Base-by-base conservation (phyloP, 53 echinoderm and acorn worm genomes). In the Actinopyga echinites region DNA sequence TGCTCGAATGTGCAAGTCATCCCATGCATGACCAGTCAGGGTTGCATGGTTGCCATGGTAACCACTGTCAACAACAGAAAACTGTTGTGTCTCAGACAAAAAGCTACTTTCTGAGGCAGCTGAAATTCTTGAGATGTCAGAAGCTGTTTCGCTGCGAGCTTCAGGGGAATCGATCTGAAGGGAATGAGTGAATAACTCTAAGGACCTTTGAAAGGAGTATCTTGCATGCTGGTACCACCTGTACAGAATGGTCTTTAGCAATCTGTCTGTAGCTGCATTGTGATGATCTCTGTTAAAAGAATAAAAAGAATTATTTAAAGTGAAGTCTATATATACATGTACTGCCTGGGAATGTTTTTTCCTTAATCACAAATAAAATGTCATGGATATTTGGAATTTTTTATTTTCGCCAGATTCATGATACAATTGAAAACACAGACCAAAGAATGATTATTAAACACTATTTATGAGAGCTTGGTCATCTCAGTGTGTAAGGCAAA, bases 1-100 rank as follows among this genome's bases (percentile, higher is more conserved):
- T 34, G 71, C 40, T 23, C 10, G 38, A 71, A 32, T 37, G n/a
- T 71, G 37, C 3, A 71, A n/a, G 10, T 23, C 22, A 44, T 21
- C 42, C 8, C 21, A 22, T 1, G 71, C 25, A 13, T 17, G 23
- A 19, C 71, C 44, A 5, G 24, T 6, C 19, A 15, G 71, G 44
- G 24, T 38, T 44, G 71, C 44, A 40, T 71, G 38, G 42, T 83
- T 83, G 55, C 74, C 87, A 56, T 74, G 60, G 83, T 87, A 87
- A 54, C 87, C 87, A 40, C 87, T 87, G 30, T 87, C 87, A n/a
- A 74, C 65, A 19, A 87, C 56, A 21, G 87, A 87, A 40, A 23
- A 26, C 24, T 71, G 71, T 13, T 10, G 44, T n/a, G 71, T 71
- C 25, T 20, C 71, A 5, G 71, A 71, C 21, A 25, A 38, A 1